Evolutionary conservation across 64 coral and sea anemone genomes (phyloP).

Genomic region (Stichodactyla mertensii): DNA sequence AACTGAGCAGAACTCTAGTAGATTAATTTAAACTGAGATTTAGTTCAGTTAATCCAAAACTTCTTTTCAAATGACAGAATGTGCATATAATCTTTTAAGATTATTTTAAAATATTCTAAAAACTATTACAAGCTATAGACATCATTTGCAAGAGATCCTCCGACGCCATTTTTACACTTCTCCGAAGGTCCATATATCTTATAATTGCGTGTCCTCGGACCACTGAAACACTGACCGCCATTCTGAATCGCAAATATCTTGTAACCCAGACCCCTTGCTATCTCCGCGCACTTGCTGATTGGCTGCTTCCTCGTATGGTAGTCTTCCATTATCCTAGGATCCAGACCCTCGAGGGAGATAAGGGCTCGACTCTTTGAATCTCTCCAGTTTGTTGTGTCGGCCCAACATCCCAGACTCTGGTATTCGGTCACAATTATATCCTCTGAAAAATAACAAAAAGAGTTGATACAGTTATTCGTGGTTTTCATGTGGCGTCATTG

Average conservation of each 20-base stretch:
- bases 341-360: slow-evolving; percentile 55
- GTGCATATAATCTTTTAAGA: too few relatives aligned
- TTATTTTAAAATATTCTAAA: too few relatives aligned
- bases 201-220: slow-evolving; percentile 32
- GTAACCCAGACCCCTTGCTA: slow-evolving; percentile 62
- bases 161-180: slow-evolving; percentile 72
- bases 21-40: too few relatives aligned
- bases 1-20: too few relatives aligned
- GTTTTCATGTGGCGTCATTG: too few relatives aligned
- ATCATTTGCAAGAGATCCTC: slow-evolving; percentile 86
- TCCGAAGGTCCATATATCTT: slow-evolving; percentile 83
- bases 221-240: slow-evolving; percentile 92
- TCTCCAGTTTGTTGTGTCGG: slow-evolving; percentile 81
- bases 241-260: slow-evolving; percentile 93
- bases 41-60: too few relatives aligned
- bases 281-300: slow-evolving; percentile 89
- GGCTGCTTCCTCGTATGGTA: slow-evolving; percentile 73
- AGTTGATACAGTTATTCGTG: not conserved
- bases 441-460: not conserved
- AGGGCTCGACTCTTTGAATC: slow-evolving; percentile 67
- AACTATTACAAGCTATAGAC: slow-evolving; percentile 65
- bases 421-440: slow-evolving; percentile 95
- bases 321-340: slow-evolving; percentile 38
- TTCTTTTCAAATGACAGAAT: too few relatives aligned
- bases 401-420: slow-evolving; percentile 85